A percentile compares a stretch with the other conserved stretches of the same genome.
These are phyloP conservation scores for Barnardius zonarius DNA, from an alignment of 2,113 vertebrate species.

Conservation along the genomic window DNA sequence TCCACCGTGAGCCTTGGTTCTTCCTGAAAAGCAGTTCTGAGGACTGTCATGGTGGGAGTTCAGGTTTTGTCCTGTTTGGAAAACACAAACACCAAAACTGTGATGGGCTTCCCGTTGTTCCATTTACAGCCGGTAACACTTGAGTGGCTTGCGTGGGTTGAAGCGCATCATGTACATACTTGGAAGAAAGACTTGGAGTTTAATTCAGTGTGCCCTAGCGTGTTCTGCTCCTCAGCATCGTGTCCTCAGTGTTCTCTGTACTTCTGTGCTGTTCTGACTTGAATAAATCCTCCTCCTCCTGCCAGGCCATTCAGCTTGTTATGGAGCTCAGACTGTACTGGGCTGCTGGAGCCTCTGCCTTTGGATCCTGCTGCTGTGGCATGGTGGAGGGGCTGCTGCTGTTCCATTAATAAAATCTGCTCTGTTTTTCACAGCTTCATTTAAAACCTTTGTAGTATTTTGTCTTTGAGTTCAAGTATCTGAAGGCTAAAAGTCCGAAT, in stretches of 20 bases:
- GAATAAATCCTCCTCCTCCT: background rate
- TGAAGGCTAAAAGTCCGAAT: background rate
- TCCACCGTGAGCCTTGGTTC: background rate
- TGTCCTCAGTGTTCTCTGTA: background rate
- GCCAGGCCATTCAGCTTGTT: accelerated
- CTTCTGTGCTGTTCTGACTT: background rate
- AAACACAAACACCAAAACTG: background rate
- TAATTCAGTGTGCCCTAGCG: accelerated
- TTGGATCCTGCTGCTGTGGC: accelerated
- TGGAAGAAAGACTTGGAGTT: background rate
- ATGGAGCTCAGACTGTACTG: accelerated
- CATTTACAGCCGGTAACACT: accelerated
- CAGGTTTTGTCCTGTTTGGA: background rate
- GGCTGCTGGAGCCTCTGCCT: background rate
- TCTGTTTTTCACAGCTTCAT: background rate
- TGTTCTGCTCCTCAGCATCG: accelerated
- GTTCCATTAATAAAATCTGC: background rate
- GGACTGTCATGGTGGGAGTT: background rate
- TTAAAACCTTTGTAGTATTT: background rate
- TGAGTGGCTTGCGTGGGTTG: background rate
- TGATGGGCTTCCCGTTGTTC: background rate
- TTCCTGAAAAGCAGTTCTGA: background rate
- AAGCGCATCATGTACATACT: accelerated
- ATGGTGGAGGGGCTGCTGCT: background rate
- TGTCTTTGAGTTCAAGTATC: background rate